Percentiles rank a stretch among this genome's conserved stretches.
Conservation (phyloP, 2,113 vertebrate species). For the Ictidomys tridecemlineatus region DNA sequence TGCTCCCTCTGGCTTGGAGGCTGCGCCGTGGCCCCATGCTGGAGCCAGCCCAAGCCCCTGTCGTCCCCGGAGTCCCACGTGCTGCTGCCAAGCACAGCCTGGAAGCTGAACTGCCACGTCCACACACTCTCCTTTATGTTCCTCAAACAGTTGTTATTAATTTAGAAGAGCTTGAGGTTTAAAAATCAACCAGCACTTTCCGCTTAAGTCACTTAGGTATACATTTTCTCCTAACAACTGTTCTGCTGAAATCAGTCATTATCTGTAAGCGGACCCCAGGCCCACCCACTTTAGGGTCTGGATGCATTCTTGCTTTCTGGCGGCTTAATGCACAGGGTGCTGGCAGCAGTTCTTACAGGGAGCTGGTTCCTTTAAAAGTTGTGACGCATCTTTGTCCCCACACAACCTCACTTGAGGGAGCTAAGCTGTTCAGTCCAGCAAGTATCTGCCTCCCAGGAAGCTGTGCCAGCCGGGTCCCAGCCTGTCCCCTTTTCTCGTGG, state of each 20-base stretch:
- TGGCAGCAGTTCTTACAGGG: not conserved
- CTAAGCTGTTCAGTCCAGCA: not conserved
- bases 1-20: not conserved
- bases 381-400: constrained; percentile 5
- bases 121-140: not conserved
- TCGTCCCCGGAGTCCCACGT: not conserved
- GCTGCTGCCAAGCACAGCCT: constrained; percentile 14
- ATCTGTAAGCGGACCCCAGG: constrained; percentile 38
- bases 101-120: constrained; percentile 29
- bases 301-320: not conserved
- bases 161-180: constrained; percentile 75
- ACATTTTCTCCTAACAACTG: constrained; percentile 70
- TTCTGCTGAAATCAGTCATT: constrained; percentile 65
- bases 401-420: not conserved
- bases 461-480: not conserved
- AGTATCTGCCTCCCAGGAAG: not conserved
- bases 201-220: constrained; percentile 59
- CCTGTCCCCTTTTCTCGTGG: not conserved
- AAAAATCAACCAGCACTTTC: constrained; percentile 71
- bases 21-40: not conserved
- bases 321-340: not conserved
- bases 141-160: constrained; percentile 73
- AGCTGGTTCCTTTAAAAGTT: not conserved
- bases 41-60: constrained; percentile 18
- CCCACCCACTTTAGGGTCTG: constrained; percentile 28